Evolutionary conservation across 2,797 vertebrate genomes (phyloP), one percentile per base, ranked within the genome.

Genomic region (Clarias fuscus): DNA sequence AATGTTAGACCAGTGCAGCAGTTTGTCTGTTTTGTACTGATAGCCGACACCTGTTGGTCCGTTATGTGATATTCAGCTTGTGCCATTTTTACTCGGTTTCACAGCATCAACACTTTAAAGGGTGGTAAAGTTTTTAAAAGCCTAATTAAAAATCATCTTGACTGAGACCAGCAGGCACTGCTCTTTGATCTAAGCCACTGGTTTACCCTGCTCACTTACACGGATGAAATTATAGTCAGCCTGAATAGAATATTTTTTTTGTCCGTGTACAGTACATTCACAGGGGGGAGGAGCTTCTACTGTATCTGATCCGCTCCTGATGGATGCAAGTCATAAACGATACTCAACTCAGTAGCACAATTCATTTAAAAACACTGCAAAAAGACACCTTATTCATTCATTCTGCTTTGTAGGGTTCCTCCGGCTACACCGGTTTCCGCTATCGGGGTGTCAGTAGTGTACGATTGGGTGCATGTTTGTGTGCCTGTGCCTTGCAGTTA

Each of bases 121-220:
- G n/a, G 4, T 56, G 18, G 3, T 8, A 22, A 27, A 13, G 80
- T 83, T 88, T 86, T 88, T 85, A 59, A 37, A 62, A 65, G 37
- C 18, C 30, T 81, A 77, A 77, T 85, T 83, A 82, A 90, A 87
- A 61, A 59, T 78, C 76, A 33, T 30, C 27, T 20, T 11, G 75
- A 77, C 17, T 33, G 56, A 37, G 18, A 33, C n/a, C 53, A 77
- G 70, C 27, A 24, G 64, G 27, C 22, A 70, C 58, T 67, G 33
- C 20, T 27, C 68, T 84, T 84, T 83, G 72, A 86, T 84, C 81
- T 77, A 27, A 56, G 81, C 61, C 24, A 22, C 53, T 62, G 90
- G 87, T 76, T 88, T 43, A n/a, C 68, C 68, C 72, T 27, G 27
- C 40, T 80, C 78, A 75, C 67, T 61, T 27, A 27, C 79, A 73